Evolutionary conservation across 2,888 invertebrate genomes (phyloP), one percentile per base, ranked within the genome.

Genomic region (Phengaris alcon): DNA sequence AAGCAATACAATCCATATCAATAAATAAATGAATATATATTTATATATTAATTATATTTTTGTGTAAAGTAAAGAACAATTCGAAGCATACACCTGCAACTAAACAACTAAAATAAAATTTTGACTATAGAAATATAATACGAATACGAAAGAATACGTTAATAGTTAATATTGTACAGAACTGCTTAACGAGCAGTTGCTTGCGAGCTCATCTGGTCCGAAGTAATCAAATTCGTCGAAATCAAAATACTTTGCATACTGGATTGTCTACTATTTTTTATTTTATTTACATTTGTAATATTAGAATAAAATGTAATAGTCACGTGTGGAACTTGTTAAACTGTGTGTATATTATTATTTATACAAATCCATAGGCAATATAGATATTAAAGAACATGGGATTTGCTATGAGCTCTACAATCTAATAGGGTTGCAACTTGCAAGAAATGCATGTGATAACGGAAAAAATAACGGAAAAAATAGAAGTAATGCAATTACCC

Each of bases 401-500:
- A 10, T 59, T 13, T 5, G 35, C 12, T 64, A 10, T 13, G 64
- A 6, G n/a, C 35, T 35, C 2, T 6, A 44, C 12, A 64, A 9
- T 22, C 22, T 64, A 10, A 35, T 6, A 35, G 35, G 64, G 12
- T 35, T 35, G 1, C 35, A 35, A 2, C 35, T 35, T 35, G 9
- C 57, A 64, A 64, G 10, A 59, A 59, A 22, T 59, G 35, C 6
- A 44, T 12, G 35, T 64, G 59, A 64, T 52, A 35, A 64, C 13
- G 12, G 35, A 22, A 64, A 64, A 64, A 64, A 12, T 35, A 59
- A 59, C 35, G 6, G n/a, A n/a, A n/a, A n/a, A n/a, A 12, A 12
- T 64, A 64, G 35, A 44, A 64, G 64, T 12, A 64, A 52, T 73
- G 73, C 57, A 75, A 77, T 73, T 64, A 73, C 74, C 77, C 77